Base-by-base conservation (phyloP, 2,797 vertebrate genomes). In the Amblyraja radiata region DNA sequence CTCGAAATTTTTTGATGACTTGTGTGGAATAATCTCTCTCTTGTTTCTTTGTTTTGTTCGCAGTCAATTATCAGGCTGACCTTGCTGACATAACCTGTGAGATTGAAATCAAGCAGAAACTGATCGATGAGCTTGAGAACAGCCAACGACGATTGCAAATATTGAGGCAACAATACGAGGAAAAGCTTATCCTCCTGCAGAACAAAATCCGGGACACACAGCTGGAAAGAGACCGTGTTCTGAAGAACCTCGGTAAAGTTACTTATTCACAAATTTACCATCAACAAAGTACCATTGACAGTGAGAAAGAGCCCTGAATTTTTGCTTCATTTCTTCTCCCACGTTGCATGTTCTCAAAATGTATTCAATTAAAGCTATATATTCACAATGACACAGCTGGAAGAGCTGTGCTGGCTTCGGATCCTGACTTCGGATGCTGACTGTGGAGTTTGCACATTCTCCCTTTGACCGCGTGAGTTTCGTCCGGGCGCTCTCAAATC, bases 41-140 rank as follows among this genome's bases (percentile, higher is more conserved):
- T 61, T 93, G 93, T 80, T 61, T 81, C 23, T 88, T 93, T 71
- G 21, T 36, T 74, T n/a, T 11, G 23, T n/a, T 14, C 76, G 21
- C 93, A 93, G 98, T 97, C 93, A 98, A 98, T 96, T 97, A 98
- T 94, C 98, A 99, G 95, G 98, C 97, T 0, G 99, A 99, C 94
- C 95, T 99, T 95, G 99, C 99, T 0, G 98, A 99, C 95, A 95
- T 99, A 95, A 99, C 98, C 0, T 99, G 99, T 0, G 99, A 99
- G 96, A 99, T 99, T 13, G 98, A 99, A 96, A 99, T 99, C 96
- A 99, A 99, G 94, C 99, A 99, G 97, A 98, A 98, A 95, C 97
- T 99, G 94, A 99, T 99, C 1, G 99, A 99, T 0, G 99, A 99
- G 95, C 96, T 99, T 95, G 99, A 99, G 96, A 99, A 99, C 96